Conservation (phyloP, 2,888 invertebrate species). For the Amphimallon solstitiale region DNA sequence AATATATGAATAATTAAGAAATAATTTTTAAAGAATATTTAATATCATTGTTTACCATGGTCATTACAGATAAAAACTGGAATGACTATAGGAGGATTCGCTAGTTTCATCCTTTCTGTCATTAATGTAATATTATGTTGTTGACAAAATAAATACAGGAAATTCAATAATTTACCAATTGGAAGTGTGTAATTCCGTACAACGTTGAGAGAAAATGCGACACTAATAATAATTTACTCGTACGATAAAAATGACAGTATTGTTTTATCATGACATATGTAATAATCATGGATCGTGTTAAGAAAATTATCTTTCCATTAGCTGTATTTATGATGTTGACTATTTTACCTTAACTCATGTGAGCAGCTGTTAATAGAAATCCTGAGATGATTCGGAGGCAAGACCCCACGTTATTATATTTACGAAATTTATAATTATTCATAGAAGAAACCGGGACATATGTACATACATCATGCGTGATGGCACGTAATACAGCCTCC, state of each 20-base stretch:
- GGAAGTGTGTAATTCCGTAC: constrained; percentile 21
- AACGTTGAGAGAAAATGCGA: neutral
- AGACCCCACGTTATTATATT: neutral
- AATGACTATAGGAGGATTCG: neutral
- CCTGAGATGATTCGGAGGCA: neutral
- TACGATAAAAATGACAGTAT: neutral
- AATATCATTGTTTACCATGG: neutral
- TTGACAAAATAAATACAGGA: constrained; percentile 13
- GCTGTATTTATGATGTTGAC: neutral
- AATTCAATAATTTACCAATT: constrained; percentile 25
- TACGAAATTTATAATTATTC: too few relatives aligned
- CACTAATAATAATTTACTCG: constrained; percentile 10
- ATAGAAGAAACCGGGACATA: too few relatives aligned
- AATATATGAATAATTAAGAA: too few relatives aligned
- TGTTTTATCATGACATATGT: neutral
- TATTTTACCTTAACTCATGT: neutral
- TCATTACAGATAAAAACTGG: neutral
- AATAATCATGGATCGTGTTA: neutral
- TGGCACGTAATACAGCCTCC: too few relatives aligned
- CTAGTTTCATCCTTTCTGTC: constrained; percentile 6
- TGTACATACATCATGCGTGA: too few relatives aligned
- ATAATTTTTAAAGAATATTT: too few relatives aligned
- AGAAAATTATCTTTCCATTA: neutral
- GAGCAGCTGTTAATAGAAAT: neutral
- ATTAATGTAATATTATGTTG: neutral